Base-by-base conservation (phyloP, 2,797 vertebrate genomes). In the Danio aesculapii region DNA sequence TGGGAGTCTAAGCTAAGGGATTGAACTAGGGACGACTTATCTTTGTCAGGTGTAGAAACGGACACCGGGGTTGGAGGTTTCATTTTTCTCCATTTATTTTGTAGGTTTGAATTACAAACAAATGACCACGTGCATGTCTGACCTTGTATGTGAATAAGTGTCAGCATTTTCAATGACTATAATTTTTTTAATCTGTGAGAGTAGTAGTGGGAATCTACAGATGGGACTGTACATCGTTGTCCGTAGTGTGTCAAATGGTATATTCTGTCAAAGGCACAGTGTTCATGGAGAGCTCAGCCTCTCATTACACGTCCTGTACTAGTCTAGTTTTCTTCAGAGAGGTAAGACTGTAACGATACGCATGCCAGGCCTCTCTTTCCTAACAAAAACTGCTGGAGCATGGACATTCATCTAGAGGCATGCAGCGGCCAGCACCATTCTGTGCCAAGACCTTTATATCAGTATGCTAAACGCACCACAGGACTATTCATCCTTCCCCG, bases 71-170 rank as follows among this genome's bases (percentile, higher is more conserved):
- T 61, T 74, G 66, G 59, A 79, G 80, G 85, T 85, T 85, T 62
- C 82, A 62, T 80, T 88, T 88, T 57, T 72, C 39, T 44, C 67
- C 76, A 43, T 75, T 86, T 86, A 80, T 88, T 89, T 85, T 85
- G 59, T 88, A 81, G 77, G 2, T 71, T 87, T 88, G 84, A 86
- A 84, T 88, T 79, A 41, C 57, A 85, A 87, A 30, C 79, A 17
- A 11, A 84, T 85, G 86, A 89, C 84, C 87, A 92, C 86, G 47
- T 89, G 92, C 93, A 95, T 94, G 92, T 80, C 83, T 89, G 84
- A 68, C 46, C 75, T 67, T 76, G 58, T 88, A 86, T 89, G 87
- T 90, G 87, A 69, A 88, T 84, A 64, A 89, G 74, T 4, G 19
- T 67, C 69, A 49, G 57, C 70, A 63, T 72, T 75, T 81, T 86